Conservation (phyloP, 1,140 invertebrate species). For the Meloidogyne hapla region DNA sequence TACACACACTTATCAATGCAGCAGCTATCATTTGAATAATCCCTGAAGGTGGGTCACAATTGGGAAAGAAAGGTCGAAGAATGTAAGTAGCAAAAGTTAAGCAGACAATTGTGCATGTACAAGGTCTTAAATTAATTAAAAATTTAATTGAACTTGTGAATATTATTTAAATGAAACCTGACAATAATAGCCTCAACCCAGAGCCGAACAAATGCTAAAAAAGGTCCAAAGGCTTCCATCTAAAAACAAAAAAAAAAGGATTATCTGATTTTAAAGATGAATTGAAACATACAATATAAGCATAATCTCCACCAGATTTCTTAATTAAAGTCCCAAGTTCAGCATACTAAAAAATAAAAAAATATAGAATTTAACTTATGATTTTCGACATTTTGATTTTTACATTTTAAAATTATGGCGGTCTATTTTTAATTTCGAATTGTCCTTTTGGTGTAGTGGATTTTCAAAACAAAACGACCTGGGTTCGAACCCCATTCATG, state of each 20-base stretch:
- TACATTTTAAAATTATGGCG: background rate
- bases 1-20: slow-evolving; percentile 38
- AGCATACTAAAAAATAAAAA: slow-evolving; percentile 51
- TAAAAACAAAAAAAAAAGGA: background rate
- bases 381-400: background rate
- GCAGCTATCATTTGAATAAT: slow-evolving; percentile 79
- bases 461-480: no score
- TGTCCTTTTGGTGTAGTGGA: background rate
- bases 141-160: no score
- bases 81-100: slow-evolving; percentile 88
- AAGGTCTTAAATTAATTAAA: slow-evolving; percentile 53
- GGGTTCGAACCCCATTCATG: no score
- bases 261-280: background rate
- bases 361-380: background rate
- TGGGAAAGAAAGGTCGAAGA: slow-evolving; percentile 83
- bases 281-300: slow-evolving; percentile 72
- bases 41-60: slow-evolving; percentile 76
- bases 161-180: slow-evolving; percentile 26
- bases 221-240: slow-evolving; percentile 68
- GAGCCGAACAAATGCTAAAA: slow-evolving; percentile 86
- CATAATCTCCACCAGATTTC: slow-evolving; percentile 89
- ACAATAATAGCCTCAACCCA: slow-evolving; percentile 99
- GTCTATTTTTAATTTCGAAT: background rate
- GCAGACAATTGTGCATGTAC: slow-evolving; percentile 84
- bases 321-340: slow-evolving; percentile 68